Percentiles rank a stretch among this genome's conserved stretches.
These are phyloP conservation scores for Ennomos fuscantarius DNA, from an alignment of 2,888 invertebrate species.

Conservation along the genomic window DNA sequence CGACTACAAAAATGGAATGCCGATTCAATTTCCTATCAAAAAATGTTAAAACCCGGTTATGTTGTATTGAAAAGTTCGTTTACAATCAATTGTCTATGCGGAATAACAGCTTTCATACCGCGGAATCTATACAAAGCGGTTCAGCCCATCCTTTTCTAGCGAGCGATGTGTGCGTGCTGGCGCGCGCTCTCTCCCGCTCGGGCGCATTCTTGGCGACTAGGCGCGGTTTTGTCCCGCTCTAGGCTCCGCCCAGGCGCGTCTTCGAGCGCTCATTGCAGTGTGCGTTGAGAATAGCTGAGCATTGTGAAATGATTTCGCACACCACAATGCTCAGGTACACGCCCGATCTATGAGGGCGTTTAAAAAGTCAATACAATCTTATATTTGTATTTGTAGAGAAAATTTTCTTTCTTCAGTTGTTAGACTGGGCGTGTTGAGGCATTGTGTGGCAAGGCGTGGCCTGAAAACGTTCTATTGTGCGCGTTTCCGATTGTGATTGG, in stretches of 20 bases:
- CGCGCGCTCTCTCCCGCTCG: slow-evolving; percentile 64
- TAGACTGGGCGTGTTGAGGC: slow-evolving; percentile 74
- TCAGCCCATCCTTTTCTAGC: slow-evolving; percentile 80
- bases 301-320: slow-evolving; percentile 79
- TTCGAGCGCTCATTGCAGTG: slow-evolving; percentile 67
- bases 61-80: slow-evolving; percentile 59
- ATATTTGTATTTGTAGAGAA: slow-evolving; percentile 77
- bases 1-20: slow-evolving; percentile 29
- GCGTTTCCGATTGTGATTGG: slow-evolving; percentile 70
- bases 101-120: slow-evolving; percentile 76
- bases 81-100: slow-evolving; percentile 82
- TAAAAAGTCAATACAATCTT: slow-evolving; percentile 84
- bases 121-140: slow-evolving; percentile 82
- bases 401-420: slow-evolving; percentile 78
- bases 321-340: slow-evolving; percentile 80
- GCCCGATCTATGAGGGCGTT: slow-evolving; percentile 81
- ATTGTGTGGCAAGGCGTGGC: slow-evolving; percentile 80
- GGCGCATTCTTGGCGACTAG: slow-evolving; percentile 60
- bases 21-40: slow-evolving; percentile 23
- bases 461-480: slow-evolving; percentile 77
- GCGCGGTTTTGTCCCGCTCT: slow-evolving; percentile 73
- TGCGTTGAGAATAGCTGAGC: slow-evolving; percentile 72
- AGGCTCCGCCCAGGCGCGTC: slow-evolving; percentile 79
- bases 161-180: slow-evolving; percentile 73
- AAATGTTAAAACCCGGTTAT: slow-evolving; percentile 43